phyloP scores from a whole-genome alignment of 1,140 invertebrate genomes.

The Rhagoletis pomonella region DNA sequence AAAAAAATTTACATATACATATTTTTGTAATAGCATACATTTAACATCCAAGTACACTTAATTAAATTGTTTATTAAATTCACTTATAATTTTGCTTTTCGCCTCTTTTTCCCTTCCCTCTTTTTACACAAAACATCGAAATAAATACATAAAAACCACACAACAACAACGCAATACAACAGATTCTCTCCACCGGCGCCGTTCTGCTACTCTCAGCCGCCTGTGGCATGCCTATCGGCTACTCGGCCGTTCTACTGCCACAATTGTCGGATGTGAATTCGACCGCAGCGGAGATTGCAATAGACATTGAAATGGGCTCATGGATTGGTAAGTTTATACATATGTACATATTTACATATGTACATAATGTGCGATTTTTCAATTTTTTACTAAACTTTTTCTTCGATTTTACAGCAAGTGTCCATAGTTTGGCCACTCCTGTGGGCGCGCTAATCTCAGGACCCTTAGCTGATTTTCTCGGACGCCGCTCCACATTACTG shows the following conservation, averaged over 20 bases:
- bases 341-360: neutral
- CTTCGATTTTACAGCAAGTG: slow-evolving; percentile 76
- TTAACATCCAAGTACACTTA: neutral
- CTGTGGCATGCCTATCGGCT: slow-evolving; percentile 83
- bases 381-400: neutral
- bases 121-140: neutral
- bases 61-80: slow-evolving; percentile 7
- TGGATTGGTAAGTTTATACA: slow-evolving; percentile 78
- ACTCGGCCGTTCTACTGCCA: slow-evolving; percentile 80
- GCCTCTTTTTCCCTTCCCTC: neutral
- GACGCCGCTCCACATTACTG: slow-evolving; percentile 78
- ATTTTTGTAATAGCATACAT: neutral
- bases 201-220: slow-evolving; percentile 80
- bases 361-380: slow-evolving; percentile 33
- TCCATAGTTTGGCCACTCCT: slow-evolving; percentile 81
- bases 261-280: slow-evolving; percentile 76
- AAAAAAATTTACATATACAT: neutral
- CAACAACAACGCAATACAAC: neutral
- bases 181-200: slow-evolving; percentile 81
- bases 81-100: neutral
- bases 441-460: slow-evolving; percentile 80
- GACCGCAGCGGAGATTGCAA: slow-evolving; percentile 65
- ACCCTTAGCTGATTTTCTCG: slow-evolving; percentile 79
- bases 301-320: slow-evolving; percentile 79
- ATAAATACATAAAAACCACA: neutral